These are phyloP conservation scores for Morinoia aosen DNA, from an alignment of 2,888 invertebrate genomes.

Conservation along the genomic window DNA sequence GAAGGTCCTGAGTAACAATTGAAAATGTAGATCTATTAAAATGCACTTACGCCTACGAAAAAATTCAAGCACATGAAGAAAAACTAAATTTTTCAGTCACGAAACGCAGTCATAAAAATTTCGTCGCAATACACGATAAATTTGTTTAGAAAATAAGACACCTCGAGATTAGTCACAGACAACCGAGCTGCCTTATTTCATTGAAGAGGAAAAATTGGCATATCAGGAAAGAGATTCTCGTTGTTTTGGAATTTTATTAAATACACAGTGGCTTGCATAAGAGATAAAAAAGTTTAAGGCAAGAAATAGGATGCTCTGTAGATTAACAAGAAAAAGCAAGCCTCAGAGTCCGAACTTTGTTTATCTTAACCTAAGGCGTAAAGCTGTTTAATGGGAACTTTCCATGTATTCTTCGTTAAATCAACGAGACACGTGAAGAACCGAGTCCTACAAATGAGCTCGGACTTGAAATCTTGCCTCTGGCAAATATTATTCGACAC, in stretches of 20 bases:
- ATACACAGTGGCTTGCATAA: neutral
- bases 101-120: neutral
- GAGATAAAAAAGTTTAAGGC: neutral
- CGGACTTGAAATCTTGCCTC: neutral
- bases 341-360: neutral
- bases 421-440: no score
- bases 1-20: neutral
- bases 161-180: neutral
- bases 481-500: neutral
- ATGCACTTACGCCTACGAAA: neutral
- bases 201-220: neutral
- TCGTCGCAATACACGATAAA: neutral
- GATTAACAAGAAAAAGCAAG: neutral
- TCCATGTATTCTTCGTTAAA: no score
- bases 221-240: neutral
- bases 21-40: neutral
- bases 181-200: constrained; percentile 4
- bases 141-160: neutral
- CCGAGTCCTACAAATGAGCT: no score
- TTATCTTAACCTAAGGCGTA: neutral
- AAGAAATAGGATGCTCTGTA: neutral
- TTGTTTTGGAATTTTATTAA: neutral
- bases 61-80: neutral
- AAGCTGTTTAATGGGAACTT: neutral
- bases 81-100: neutral